These are phyloP conservation scores for Pseudomyrmex concolor DNA, from an alignment of 1,140 invertebrate genomes.

Conservation along the genomic window DNA sequence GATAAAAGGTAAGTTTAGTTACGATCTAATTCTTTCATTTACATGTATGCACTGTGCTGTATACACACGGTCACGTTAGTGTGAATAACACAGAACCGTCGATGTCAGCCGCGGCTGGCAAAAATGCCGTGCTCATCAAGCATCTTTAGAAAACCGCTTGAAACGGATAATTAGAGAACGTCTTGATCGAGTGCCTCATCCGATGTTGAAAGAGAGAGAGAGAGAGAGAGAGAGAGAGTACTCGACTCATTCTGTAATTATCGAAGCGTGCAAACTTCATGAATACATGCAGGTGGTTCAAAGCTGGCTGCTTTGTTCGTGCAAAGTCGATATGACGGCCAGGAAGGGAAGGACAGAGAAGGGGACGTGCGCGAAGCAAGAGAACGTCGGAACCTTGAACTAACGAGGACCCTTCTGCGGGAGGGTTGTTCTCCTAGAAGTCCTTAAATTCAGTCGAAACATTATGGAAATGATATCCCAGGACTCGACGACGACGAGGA, in stretches of 20 bases:
- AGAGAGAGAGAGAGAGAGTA: not conserved
- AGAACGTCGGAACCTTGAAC: not conserved
- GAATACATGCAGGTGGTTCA: conserved; percentile 50
- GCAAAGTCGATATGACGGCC: conserved; percentile 10
- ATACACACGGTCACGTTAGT: not conserved
- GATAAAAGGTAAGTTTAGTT: not conserved
- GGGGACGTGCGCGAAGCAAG: not conserved
- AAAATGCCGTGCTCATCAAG: conserved; percentile 7
- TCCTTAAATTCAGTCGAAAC: conserved; percentile 49
- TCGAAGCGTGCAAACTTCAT: conserved; percentile 46
- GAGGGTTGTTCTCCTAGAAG: conserved; percentile 37
- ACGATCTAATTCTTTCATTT: not conserved
- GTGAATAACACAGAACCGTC: not conserved
- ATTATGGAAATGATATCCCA: conserved; percentile 57
- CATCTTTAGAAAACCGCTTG: conserved; percentile 3
- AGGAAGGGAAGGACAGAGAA: too few species aligned
- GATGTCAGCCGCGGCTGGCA: not conserved
- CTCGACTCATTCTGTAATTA: conserved; percentile 19
- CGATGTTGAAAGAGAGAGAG: not conserved
- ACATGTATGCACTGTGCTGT: too few species aligned
- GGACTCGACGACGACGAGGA: conserved; percentile 2
- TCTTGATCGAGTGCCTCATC: not conserved
- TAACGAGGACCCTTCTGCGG: conserved; percentile 33
- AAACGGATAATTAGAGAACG: not conserved
- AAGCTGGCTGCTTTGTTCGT: conserved; percentile 28